A percentile compares a stretch with the other conserved stretches of the same genome.
Evolutionary conservation across 2,797 vertebrate species (phyloP).

Genomic region (Orientallactaga sibirica): DNA sequence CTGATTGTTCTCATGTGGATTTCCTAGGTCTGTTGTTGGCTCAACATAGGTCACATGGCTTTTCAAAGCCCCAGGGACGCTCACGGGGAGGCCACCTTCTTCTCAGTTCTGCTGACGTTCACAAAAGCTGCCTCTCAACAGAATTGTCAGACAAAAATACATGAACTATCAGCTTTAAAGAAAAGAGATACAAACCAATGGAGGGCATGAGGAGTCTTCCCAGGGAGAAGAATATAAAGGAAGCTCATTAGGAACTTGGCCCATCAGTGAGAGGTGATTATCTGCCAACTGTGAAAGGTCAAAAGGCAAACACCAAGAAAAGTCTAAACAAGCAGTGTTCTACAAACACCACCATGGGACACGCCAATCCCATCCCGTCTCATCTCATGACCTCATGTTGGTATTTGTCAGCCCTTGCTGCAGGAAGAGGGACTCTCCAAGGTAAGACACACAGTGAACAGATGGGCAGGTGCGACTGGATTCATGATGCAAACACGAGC

Average conservation of each 20-base stretch:
- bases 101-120: neutral
- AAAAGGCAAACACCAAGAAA: neutral
- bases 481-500: neutral
- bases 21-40: neutral
- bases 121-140: neutral
- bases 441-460: neutral
- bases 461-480: neutral
- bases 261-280: neutral
- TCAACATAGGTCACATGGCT: neutral
- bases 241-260: too few species aligned
- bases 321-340: neutral
- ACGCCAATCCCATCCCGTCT: neutral
- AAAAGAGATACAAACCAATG: too few species aligned
- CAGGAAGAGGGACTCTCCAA: neutral
- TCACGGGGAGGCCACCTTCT: neutral
- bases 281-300: neutral
- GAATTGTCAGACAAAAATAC: too few species aligned
- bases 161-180: too few species aligned
- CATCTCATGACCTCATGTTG: neutral
- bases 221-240: too few species aligned
- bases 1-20: neutral
- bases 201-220: too few species aligned
- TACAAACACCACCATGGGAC: neutral
- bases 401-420: neutral
- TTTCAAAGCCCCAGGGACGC: neutral